Evolutionary conservation across 2,113 vertebrate species (phyloP), one percentile per base, ranked within the genome.

Genomic region (Euleptes europaea): DNA sequence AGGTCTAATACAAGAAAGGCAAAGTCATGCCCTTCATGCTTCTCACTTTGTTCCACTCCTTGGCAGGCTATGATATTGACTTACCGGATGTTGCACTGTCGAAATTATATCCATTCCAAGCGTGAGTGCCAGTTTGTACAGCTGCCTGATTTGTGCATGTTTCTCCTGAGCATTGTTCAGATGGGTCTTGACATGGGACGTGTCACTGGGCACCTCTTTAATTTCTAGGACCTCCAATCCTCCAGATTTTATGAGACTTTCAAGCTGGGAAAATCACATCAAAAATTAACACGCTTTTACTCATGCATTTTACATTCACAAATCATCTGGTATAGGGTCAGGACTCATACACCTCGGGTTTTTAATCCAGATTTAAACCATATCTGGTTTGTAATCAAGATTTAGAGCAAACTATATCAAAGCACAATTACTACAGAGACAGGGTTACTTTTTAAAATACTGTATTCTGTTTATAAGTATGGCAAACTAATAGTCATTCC

Each of bases 71-170:
- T 33, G 35, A 47, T 74, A 67, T 71, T 87, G 65, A 92, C 97
- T 97, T 92, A 97, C 97, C 91, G 94, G 93, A 47, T 91, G 85
- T 93, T 98, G 96, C 81, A 97, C 88, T 80, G 96, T 94, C 92
- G 96, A 97, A 93, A 97, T 95, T 94, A 99, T 78, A 88, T 97
- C 93, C 82, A 94, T 90, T 84, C 95, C 97, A 76, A 98, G 94
- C 1, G 93, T 91, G 80, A 96, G 89, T 21, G 95, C 94, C 26
- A 97, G 94, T 38, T 91, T 93, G 21, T 96, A 93, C 0, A 99
- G 95, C 86, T 92, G 95, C 49, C 93, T 94, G 44, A 97, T 85
- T 19, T 91, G 95, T 7, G 92, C 87, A 75, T 96, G 95, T 69
- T 96, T 94, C 72, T 97, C 95, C 86, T 92, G 97, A 84, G 87